These are phyloP conservation scores for Zaprionus nigranus DNA, from an alignment of 1,140 invertebrate species.

Conservation along the genomic window DNA sequence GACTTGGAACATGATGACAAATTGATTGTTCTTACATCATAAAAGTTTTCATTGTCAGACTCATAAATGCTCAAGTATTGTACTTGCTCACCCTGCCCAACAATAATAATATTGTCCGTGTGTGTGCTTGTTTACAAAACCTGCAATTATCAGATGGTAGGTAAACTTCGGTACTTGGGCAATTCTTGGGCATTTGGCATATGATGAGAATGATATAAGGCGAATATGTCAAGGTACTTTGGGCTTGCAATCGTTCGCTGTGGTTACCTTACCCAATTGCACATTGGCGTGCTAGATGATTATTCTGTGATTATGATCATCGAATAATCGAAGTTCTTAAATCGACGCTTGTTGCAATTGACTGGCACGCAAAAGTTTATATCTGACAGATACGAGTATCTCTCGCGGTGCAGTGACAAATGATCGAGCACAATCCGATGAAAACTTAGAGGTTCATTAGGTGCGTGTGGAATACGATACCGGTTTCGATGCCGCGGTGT, in stretches of 20 bases:
- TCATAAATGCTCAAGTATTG: background rate
- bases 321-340: slow-evolving; percentile 38
- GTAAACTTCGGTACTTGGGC: slow-evolving; percentile 26
- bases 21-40: slow-evolving; percentile 34
- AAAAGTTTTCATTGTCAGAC: slow-evolving; percentile 4
- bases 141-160: slow-evolving; percentile 35
- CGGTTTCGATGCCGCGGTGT: background rate
- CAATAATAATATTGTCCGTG: slow-evolving; percentile 2
- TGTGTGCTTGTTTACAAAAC: background rate
- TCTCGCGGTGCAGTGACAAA: slow-evolving; percentile 39
- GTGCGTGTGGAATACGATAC: slow-evolving; percentile 40
- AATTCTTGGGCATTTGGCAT: slow-evolving; percentile 20
- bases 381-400: slow-evolving; percentile 39
- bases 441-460: slow-evolving; percentile 29
- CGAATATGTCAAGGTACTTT: slow-evolving; percentile 49
- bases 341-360: slow-evolving; percentile 18
- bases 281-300: slow-evolving; percentile 42
- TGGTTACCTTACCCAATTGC: slow-evolving; percentile 27
- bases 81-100: slow-evolving; percentile 2
- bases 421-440: slow-evolving; percentile 33
- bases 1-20: no score
- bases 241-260: slow-evolving; percentile 23
- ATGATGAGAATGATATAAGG: slow-evolving; percentile 14
- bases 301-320: slow-evolving; percentile 39
- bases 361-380: slow-evolving; percentile 38